Evolutionary conservation across 2,113 vertebrate genomes (phyloP), one percentile per base, ranked within the genome.

Genomic region (Cottus gobio): DNA sequence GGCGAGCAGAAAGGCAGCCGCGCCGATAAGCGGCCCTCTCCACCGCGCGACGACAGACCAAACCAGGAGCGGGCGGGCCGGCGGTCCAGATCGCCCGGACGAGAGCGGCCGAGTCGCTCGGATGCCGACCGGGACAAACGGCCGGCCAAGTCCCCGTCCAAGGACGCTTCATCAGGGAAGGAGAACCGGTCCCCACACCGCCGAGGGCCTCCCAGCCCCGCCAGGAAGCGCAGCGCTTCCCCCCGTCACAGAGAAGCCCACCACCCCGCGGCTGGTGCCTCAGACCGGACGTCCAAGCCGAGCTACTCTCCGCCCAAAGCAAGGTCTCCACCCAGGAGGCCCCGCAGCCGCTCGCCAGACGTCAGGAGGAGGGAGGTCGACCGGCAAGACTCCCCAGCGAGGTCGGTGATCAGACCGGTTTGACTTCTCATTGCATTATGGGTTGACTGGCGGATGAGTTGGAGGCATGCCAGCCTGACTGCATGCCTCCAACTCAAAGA

Each of bases 101-200:
- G 85, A 92, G 96, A 94, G 75, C 96, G 96, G 86, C 90, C 95
- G 6, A 94, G 95, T 71, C 94, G 96, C 42, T 93, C 95, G 16
- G 97, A 98, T 7, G 84, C 80, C 3, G 98, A 97, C 13, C 95
- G 94, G 82, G 97, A 98, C 76, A 98, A 97, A 83, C 97, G 97
- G 79, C 96, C 96, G 1, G 85, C 95, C 75, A 99, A 99, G 90
- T 99, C 98, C 57, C 98, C 97, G 15, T 98, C 97, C 83, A 99
- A 99, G 93, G 98, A 99, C 82, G 96, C 97, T 8, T 99, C 98
- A 3, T 97, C 97, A 39, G 98, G 98, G 58, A 99, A 99, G 87
- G 98, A 99, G 89, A 99, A 99, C 86, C 94, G 97, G 66, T 99
- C 98, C 2, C 98, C 98, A 9, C 94, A 95, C 63, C 92, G 96